Base-by-base conservation (phyloP, 2,797 vertebrate genomes). In the Oryzias sinensis region DNA sequence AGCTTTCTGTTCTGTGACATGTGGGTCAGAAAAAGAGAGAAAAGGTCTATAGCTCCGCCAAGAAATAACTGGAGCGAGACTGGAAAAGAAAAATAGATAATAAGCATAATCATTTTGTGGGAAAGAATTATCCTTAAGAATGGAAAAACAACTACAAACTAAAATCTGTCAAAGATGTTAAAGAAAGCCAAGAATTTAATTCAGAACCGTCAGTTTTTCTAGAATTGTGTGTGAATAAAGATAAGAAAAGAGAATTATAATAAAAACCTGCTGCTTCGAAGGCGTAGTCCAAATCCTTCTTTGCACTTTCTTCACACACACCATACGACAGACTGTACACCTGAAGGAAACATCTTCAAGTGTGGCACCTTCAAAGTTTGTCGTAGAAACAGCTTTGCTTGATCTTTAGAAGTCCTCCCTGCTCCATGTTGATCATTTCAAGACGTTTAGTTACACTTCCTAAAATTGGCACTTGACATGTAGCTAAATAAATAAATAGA, bases 391-490 rank as follows among this genome's bases (percentile, higher is more conserved):
- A 5, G 37, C 24, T 15, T n/a, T 50, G 29, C 48, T 57, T 52
- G 53, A 67, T 74, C 57, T 54, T 1, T 6, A 60, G 42, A 22
- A 88, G 87, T 88, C 90, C 87, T 69, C 86, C 82, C 90, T 85
- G 86, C 87, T 84, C 82, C 78, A 27, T 37, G 37, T 79, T 53
- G 62, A 71, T 62, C 62, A 57, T 68, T 81, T 55, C 59, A 60
- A 91, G 65, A 92, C 33, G 77, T 87, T 67, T 90, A 92, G 93
- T 92, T 95, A 93, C 93, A 95, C 91, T 55, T 55, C 68, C 20
- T 63, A 84, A 89, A 91, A 91, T 95, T 98, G 96, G 96, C 96
- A 98, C 95, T 97, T 97, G 93, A 97, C 94, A 95, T 94, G 80
- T 91, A 93, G 90, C 33, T 79, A 63, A 79, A 79, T 82, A 79